Base-by-base conservation (phyloP, 1,140 invertebrate genomes). In the Periplaneta americana region DNA sequence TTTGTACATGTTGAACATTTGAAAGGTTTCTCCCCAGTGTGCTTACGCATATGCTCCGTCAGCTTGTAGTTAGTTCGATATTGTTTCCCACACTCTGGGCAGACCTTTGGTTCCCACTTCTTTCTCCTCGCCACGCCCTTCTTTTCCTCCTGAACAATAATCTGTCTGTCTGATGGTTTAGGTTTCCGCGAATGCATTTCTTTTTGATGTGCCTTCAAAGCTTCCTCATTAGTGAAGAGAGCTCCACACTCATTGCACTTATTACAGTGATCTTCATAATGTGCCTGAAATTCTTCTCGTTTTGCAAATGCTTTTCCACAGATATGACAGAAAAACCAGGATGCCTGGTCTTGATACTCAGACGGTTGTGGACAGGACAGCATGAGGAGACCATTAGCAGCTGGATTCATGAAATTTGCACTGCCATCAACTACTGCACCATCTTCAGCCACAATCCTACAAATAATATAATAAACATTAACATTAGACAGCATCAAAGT, bases 11-110 rank as follows among this genome's bases (percentile, higher is more conserved):
- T 89, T 10, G 91, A 88, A 87, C 96, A 97, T 74, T 94, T 91
- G 86, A 94, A 96, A 18, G 94, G 94, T 85, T 95, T 95, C 85
- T 96, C 94, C 1, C 95, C 95, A 0, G 95, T 95, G 84, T 96
- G 95, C n/a, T 92, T 92, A n/a, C 93, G 86, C 87, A 92, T 92
- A 86, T 98, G 97, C 79, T 94, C 93, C 82, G 92, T 92, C n/a
- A 95, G 85, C 85, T 95, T 92, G 80, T 92, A 92, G 86, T 92
- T 92, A 0, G 91, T 91, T 75, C 89, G 88, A 84, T 91, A 92
- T 18, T 89, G 87, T 84, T 92, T 92, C 0, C 91, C 91, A 83
- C 91, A 92, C 13, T 90, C 89, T 15, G 86, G 85, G 82, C 91
- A 92, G 33, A 90, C 84, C 85, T 92, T 92, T 2, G 89, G 89